These are phyloP conservation scores for Leptogaster cylindrica DNA, from an alignment of 2,888 invertebrate genomes.

Conservation along the genomic window DNA sequence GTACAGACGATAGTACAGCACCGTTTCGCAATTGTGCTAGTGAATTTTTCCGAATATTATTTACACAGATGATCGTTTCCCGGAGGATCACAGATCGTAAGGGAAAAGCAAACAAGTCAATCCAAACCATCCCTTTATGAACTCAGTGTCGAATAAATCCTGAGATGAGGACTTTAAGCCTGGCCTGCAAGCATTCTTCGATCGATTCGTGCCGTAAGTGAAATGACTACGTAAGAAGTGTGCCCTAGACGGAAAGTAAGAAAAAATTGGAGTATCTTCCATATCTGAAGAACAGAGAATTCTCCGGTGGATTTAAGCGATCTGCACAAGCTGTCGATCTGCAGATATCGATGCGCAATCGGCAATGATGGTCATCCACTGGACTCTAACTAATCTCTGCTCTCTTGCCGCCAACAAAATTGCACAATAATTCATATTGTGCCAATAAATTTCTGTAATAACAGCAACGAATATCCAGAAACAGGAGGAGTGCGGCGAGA, in stretches of 20 bases:
- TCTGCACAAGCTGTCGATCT: no score
- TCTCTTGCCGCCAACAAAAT: slow-evolving; percentile 50
- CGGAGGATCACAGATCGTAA: neutral
- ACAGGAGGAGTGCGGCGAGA: neutral
- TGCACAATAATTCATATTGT: slow-evolving; percentile 51
- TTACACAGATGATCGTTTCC: slow-evolving; percentile 1
- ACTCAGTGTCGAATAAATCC: slow-evolving; percentile 29
- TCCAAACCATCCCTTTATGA: slow-evolving; percentile 28
- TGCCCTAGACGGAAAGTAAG: slow-evolving; percentile 3
- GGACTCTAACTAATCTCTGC: slow-evolving; percentile 44
- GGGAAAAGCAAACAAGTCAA: slow-evolving; percentile 36
- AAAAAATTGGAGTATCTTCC: no score
- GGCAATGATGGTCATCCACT: slow-evolving; percentile 44
- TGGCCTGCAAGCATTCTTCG: slow-evolving; percentile 13
- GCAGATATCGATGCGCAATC: neutral
- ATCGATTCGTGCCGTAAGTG: neutral
- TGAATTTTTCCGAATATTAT: neutral
- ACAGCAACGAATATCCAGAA: slow-evolving; percentile 20
- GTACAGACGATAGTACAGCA: neutral
- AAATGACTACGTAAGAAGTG: slow-evolving; percentile 34
- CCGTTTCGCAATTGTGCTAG: neutral
- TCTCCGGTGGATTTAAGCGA: no score
- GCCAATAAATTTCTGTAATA: slow-evolving; percentile 50
- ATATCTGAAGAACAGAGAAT: no score
- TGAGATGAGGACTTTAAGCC: slow-evolving; percentile 1